Percentiles rank a stretch among this genome's conserved stretches.
Evolutionary conservation across 2,888 invertebrate species (phyloP).

Genomic region (Branchipolynoe longqiensis): DNA sequence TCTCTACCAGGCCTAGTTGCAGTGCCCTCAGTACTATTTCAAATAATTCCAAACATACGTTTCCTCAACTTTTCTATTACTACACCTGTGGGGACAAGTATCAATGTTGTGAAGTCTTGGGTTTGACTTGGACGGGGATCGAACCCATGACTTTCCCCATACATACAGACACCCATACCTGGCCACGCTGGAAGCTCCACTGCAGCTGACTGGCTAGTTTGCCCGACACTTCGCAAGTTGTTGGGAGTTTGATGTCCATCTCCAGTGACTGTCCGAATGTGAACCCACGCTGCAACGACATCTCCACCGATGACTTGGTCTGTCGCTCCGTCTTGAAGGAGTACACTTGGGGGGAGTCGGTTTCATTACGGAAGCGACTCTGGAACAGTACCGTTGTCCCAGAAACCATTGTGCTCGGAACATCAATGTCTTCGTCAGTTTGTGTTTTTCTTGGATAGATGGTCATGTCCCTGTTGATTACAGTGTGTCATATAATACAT

Average conservation of each 20-base stretch:
- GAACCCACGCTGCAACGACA: constrained; percentile 40
- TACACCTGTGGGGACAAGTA: too few species aligned
- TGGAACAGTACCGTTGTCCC: constrained; percentile 9
- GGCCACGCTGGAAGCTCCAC: constrained; percentile 30
- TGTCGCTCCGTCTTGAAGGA: constrained; percentile 52
- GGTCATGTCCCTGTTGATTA: neutral
- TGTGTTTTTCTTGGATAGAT: neutral
- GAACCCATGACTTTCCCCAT: too few species aligned
- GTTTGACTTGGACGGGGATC: too few species aligned
- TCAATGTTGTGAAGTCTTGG: too few species aligned
- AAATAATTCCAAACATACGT: too few species aligned
- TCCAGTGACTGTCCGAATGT: constrained; percentile 3
- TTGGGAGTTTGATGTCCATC: constrained; percentile 38
- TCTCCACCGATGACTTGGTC: constrained; percentile 36
- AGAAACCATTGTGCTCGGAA: neutral
- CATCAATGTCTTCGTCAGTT: neutral
- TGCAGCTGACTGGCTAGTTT: constrained; percentile 42
- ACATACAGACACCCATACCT: constrained; percentile 15
- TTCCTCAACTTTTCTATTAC: too few species aligned
- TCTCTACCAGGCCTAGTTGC: too few species aligned
- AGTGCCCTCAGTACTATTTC: too few species aligned
- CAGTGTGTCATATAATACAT: too few species aligned
- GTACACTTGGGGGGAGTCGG: neutral
- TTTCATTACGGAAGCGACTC: constrained; percentile 15
- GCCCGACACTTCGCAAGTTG: constrained; percentile 25